phyloP scores from a whole-genome alignment of 2,888 invertebrate genomes.

The Synanthedon vespiformis region DNA sequence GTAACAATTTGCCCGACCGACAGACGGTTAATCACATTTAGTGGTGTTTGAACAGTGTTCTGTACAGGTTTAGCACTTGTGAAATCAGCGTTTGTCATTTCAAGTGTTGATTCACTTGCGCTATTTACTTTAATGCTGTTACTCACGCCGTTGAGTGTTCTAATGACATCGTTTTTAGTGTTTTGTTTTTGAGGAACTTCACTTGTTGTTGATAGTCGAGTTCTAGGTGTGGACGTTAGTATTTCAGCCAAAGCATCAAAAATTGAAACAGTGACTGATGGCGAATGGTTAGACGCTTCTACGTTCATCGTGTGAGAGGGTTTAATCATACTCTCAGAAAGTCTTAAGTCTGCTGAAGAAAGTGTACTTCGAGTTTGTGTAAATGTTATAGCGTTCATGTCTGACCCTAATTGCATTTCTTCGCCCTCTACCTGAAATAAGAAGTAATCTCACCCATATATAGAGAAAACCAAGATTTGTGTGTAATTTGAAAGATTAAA shows the following conservation, averaged over 20 bases:
- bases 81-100: conserved; percentile 40
- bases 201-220: conserved; percentile 52
- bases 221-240: conserved; percentile 64
- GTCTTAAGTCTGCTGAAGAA: conserved; percentile 59
- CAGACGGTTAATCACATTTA: conserved; percentile 62
- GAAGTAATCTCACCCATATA: conserved; percentile 68
- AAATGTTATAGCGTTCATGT: conserved; percentile 61
- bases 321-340: conserved; percentile 61
- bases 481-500: conserved; percentile 10
- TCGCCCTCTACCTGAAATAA: conserved; percentile 70
- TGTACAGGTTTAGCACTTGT: conserved; percentile 64
- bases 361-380: conserved; percentile 62
- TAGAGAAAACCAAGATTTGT: conserved; percentile 36
- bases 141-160: conserved; percentile 66
- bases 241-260: conserved; percentile 72
- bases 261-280: conserved; percentile 70
- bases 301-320: conserved; percentile 63
- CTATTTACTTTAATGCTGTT: conserved; percentile 63
- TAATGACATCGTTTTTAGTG: conserved; percentile 45
- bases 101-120: conserved; percentile 39
- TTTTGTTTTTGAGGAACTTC: conserved; percentile 48
- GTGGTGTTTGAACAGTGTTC: conserved; percentile 51
- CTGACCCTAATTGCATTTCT: conserved; percentile 66
- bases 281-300: conserved; percentile 68
- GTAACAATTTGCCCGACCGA: conserved; percentile 51